These are phyloP conservation scores for Oreotrochilus melanogaster DNA, from an alignment of 2,113 vertebrate genomes.

Conservation along the genomic window DNA sequence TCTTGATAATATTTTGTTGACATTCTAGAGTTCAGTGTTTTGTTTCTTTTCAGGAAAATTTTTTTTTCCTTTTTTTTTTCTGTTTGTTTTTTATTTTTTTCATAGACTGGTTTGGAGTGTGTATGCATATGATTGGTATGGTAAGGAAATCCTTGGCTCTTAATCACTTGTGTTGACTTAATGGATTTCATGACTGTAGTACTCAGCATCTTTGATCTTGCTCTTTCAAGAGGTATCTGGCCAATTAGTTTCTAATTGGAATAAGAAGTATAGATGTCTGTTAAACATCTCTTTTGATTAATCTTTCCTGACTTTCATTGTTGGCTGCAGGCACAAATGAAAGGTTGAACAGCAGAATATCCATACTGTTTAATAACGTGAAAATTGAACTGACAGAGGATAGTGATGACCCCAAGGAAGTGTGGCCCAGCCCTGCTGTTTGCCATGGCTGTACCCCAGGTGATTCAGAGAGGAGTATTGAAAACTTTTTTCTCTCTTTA, in stretches of 20 bases:
- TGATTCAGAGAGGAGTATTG: not conserved
- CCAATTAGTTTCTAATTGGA: not conserved
- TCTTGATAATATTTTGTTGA: not conserved
- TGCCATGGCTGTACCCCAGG: not conserved
- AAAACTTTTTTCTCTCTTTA: not conserved
- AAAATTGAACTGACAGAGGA: not conserved
- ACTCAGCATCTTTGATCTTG: not conserved
- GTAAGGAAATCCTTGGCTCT: not conserved
- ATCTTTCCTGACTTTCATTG: not conserved
- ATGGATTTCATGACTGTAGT: not conserved
- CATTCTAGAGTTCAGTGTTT: not conserved
- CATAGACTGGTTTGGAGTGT: not conserved
- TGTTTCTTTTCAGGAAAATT: not conserved
- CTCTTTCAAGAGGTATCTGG: not conserved
- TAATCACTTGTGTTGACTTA: not conserved
- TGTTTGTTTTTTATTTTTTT: not conserved
- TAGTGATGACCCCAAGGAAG: not conserved
- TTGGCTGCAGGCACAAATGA: not conserved
- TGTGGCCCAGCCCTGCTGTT: accelerated
- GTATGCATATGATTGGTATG: not conserved
- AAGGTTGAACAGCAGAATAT: not conserved
- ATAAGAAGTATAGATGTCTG: not conserved
- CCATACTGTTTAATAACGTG: not conserved
- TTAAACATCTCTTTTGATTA: constrained; percentile 1
- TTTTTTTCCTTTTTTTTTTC: not conserved